These are phyloP conservation scores for Stichopus horrens DNA, from an alignment of 53 echinoderm and acorn worm genomes.

Conservation along the genomic window DNA sequence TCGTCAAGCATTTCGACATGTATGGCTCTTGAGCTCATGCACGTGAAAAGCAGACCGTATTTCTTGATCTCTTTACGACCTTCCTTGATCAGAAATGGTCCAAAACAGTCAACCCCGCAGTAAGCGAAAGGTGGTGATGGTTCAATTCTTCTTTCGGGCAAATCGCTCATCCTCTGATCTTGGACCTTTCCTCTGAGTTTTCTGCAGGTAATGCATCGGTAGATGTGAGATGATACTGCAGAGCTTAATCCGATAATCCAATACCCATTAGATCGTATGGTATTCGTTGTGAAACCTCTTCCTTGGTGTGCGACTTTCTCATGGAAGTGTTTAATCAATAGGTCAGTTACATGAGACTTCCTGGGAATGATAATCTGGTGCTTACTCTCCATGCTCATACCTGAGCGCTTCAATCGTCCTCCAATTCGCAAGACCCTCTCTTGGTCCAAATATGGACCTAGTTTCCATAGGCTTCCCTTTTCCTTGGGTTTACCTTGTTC, in stretches of 20 bases:
- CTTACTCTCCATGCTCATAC: constrained; percentile 16
- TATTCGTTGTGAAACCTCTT: constrained; percentile 54
- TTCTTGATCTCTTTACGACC: constrained; percentile 41
- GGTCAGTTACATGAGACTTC: constrained; percentile 35
- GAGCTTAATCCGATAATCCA: constrained; percentile 53
- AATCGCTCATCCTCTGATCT: constrained; percentile 29
- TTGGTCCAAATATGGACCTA: constrained; percentile 51
- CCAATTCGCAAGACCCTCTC: constrained; percentile 37
- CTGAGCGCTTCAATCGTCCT: constrained; percentile 18
- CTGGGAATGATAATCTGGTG: constrained; percentile 49
- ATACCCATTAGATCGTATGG: constrained; percentile 48
- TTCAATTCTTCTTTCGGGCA: constrained; percentile 27
- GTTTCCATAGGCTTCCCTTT: constrained; percentile 27
- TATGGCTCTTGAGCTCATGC: constrained; percentile 43
- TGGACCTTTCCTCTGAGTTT: constrained; percentile 26
- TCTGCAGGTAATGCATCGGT: constrained; percentile 60
- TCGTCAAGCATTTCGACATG: constrained; percentile 46
- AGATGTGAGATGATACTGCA: constrained; percentile 46
- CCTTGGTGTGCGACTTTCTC: constrained; percentile 50
- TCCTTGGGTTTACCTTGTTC: constrained; percentile 5
- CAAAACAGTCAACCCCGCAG: constrained; percentile 48
- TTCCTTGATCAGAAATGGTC: constrained; percentile 52
- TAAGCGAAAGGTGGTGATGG: constrained; percentile 36
- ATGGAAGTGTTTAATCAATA: constrained; percentile 42
- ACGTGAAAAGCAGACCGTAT: constrained; percentile 47